phyloP scores from a whole-genome alignment of 1,140 invertebrate species.

The Trichoplusia ni region DNA sequence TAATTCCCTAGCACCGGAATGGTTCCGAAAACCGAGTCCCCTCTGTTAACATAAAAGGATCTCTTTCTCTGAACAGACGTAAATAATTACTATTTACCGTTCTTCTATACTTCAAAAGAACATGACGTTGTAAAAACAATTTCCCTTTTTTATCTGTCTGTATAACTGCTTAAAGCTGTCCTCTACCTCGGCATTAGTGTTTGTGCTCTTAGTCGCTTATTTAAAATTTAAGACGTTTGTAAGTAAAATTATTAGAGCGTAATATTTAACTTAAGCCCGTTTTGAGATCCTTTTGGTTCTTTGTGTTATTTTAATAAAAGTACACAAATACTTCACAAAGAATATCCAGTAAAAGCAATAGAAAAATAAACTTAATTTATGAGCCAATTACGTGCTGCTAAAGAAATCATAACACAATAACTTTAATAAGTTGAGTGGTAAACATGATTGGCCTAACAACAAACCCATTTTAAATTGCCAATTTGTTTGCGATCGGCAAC shows the following conservation, averaged over 20 bases:
- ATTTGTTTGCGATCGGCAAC: slow-evolving; percentile 12
- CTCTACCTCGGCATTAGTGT: not conserved
- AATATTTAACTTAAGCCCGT: not conserved
- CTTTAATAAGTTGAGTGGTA: slow-evolving; percentile 1
- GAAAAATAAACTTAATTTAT: too few species aligned
- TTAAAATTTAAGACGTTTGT: not conserved
- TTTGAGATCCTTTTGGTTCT: not conserved
- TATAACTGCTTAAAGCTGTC: slow-evolving; percentile 12
- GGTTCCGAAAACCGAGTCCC: slow-evolving; percentile 3
- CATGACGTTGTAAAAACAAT: slow-evolving; percentile 18
- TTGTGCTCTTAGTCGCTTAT: not conserved
- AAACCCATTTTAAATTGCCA: slow-evolving; percentile 14
- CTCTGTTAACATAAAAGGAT: slow-evolving; percentile 6
- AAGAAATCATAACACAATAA: slow-evolving; percentile 4
- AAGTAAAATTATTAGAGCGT: not conserved
- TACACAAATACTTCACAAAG: too few species aligned
- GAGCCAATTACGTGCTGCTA: too few species aligned
- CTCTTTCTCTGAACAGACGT: not conserved
- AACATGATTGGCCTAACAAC: slow-evolving; percentile 13
- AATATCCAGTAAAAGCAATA: too few species aligned
- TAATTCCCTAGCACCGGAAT: not conserved
- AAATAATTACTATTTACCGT: slow-evolving; percentile 9
- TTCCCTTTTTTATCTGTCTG: slow-evolving; percentile 8
- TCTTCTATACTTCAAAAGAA: slow-evolving; percentile 16
- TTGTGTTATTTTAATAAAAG: not conserved